Conservation (phyloP, 1,140 invertebrate genomes). For the Brachionus calyciflorus region DNA sequence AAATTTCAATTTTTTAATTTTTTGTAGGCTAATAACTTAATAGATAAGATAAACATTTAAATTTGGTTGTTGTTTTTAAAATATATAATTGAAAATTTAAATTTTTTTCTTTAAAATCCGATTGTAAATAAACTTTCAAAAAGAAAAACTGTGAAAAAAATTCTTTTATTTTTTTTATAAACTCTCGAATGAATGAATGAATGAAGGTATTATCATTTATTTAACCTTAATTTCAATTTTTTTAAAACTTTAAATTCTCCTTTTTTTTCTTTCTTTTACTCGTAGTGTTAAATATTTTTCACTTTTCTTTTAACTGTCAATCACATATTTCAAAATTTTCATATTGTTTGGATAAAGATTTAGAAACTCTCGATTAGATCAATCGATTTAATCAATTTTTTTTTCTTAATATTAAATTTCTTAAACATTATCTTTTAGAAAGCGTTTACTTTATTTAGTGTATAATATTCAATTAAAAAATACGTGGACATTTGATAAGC, state of each 20-base stretch:
- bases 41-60: slow-evolving; percentile 45
- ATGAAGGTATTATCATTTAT: slow-evolving; percentile 38
- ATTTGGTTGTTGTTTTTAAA: slow-evolving; percentile 2
- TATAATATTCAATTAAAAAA: neutral
- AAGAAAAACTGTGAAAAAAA: neutral
- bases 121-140: slow-evolving; percentile 39
- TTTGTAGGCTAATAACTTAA: slow-evolving; percentile 45
- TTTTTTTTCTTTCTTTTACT: neutral
- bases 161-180: slow-evolving; percentile 5
- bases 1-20: neutral
- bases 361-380: slow-evolving; percentile 14
- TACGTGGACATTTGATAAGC: no score
- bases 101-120: slow-evolving; percentile 16
- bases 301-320: slow-evolving; percentile 5
- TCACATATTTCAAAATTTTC: neutral
- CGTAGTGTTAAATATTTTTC: slow-evolving; percentile 29
- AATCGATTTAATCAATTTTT: slow-evolving; percentile 33
- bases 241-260: slow-evolving; percentile 14
- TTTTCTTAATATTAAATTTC: slow-evolving; percentile 25
- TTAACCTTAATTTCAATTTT: slow-evolving; percentile 31
- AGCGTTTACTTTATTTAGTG: no score
- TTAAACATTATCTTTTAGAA: slow-evolving; percentile 22
- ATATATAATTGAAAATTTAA: neutral
- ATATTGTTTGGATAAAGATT: slow-evolving; percentile 4
- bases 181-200: neutral